These are phyloP conservation scores for Ammodramus savannarum DNA, from an alignment of 2,113 vertebrate species.

Conservation along the genomic window DNA sequence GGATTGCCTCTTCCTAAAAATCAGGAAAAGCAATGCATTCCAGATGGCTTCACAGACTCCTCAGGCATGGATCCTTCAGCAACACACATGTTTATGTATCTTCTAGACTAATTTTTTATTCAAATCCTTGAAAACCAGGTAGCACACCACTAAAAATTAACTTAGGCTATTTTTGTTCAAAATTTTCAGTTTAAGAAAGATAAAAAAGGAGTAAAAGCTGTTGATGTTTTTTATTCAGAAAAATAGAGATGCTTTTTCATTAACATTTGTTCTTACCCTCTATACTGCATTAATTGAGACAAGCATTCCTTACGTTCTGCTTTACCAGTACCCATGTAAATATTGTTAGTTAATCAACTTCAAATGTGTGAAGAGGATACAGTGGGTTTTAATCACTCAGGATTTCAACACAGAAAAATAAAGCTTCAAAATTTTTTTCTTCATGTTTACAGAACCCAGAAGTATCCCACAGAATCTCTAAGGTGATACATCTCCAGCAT, in stretches of 20 bases:
- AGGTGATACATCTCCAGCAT: not conserved
- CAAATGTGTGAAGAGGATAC: not conserved
- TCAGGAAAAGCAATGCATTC: not conserved
- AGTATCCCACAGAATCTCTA: not conserved
- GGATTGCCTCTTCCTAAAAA: not conserved
- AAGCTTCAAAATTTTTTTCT: not conserved
- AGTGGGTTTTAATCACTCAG: not conserved
- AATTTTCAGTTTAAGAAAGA: not conserved
- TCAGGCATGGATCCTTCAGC: not conserved
- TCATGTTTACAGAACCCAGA: not conserved
- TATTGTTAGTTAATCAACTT: not conserved
- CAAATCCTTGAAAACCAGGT: not conserved
- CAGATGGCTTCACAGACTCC: not conserved
- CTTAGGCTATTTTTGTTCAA: not conserved
- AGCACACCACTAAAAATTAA: not conserved
- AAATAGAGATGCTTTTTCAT: not conserved
- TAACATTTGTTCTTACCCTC: not conserved
- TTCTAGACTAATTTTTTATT: not conserved
- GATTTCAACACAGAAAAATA: not conserved
- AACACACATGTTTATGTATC: fast-evolving
- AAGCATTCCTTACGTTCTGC: not conserved
- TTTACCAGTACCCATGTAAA: not conserved
- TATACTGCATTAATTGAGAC: not conserved
- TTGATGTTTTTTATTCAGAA: not conserved
- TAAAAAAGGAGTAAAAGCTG: not conserved